Conservation (phyloP, 2,113 vertebrate genomes). For the Scomber colias region DNA sequence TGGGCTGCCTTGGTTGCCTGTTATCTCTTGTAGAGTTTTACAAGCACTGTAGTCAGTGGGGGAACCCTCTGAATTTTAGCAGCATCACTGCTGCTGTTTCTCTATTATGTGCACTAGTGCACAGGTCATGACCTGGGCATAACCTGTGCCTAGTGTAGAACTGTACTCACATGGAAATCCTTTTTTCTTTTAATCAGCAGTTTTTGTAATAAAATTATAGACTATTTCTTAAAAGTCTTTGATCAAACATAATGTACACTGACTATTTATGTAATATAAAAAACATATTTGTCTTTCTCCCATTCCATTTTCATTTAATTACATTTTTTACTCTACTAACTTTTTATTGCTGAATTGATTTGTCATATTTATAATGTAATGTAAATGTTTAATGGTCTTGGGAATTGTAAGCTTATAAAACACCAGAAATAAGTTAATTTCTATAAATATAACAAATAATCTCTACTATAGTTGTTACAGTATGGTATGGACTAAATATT, state of each 20-base stretch:
- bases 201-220: background rate
- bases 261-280: background rate
- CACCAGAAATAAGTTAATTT: background rate
- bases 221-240: background rate
- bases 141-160: background rate
- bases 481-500: background rate
- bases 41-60: conserved; percentile 46
- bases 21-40: conserved; percentile 77
- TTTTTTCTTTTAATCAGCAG: background rate
- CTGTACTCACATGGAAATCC: background rate
- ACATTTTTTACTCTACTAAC: background rate
- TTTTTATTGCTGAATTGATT: conserved; percentile 1
- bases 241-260: background rate
- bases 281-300: background rate
- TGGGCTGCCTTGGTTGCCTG: conserved; percentile 63
- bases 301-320: background rate
- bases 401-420: background rate
- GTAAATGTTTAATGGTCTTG: background rate
- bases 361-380: background rate
- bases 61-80: conserved; percentile 32
- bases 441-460: background rate
- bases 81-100: conserved; percentile 33
- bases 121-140: conserved; percentile 15
- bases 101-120: conserved; percentile 6
- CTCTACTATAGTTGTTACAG: background rate